Evolutionary conservation across 2,888 invertebrate species (phyloP).

Genomic region (Calliphora vomitoria): DNA sequence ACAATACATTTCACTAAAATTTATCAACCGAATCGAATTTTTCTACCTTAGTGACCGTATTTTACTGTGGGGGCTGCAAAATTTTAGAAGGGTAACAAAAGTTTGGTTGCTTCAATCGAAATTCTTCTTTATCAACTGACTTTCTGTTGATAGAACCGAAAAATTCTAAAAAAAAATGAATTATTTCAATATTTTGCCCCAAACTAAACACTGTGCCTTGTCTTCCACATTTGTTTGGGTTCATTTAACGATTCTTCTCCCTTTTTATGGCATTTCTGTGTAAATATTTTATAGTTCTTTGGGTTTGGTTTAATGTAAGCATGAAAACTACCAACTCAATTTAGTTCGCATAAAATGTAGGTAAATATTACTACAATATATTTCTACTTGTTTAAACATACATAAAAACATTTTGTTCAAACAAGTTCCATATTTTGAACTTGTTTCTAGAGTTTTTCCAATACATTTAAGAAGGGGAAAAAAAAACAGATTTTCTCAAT

Average conservation of each 20-base stretch:
- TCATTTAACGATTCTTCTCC: conserved; percentile 19
- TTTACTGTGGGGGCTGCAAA: no score
- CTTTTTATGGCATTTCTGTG: conserved; percentile 13
- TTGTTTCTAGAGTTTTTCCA: neutral
- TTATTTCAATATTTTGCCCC: no score
- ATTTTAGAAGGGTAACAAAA: no score
- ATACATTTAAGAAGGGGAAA: neutral
- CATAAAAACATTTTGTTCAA: conserved; percentile 1
- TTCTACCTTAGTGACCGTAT: no score
- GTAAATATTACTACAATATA: conserved; percentile 38
- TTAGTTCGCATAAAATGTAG: conserved; percentile 41
- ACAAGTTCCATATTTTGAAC: neutral
- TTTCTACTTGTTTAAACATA: neutral
- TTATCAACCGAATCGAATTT: no score
- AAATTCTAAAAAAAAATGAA: no score
- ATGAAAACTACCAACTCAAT: neutral
- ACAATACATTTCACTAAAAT: no score
- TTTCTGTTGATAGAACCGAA: no score
- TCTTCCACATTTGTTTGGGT: neutral
- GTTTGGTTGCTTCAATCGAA: no score
- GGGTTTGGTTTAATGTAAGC: conserved; percentile 46
- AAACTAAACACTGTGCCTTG: neutral
- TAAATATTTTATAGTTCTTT: conserved; percentile 57
- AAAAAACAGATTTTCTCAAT: neutral
- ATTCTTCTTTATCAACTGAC: no score